A percentile compares a stretch with the other conserved stretches of the same genome.
phyloP scores from a whole-genome alignment of 2,888 invertebrate species.

The Brenthis daphne region DNA sequence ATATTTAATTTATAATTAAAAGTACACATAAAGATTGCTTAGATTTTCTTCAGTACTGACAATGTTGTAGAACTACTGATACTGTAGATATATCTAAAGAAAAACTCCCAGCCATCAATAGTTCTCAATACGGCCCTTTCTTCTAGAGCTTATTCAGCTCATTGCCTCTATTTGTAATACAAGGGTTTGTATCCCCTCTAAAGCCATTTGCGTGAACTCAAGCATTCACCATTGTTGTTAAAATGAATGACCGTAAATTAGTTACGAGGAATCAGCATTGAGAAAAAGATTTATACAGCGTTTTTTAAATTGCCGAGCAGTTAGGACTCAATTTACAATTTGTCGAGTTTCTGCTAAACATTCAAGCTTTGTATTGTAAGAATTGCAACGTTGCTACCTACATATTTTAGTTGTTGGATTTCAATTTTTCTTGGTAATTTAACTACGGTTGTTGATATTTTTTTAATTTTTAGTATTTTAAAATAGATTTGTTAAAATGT shows the following conservation, averaged over 20 bases:
- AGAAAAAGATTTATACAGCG: constrained; percentile 33
- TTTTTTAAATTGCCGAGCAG: constrained; percentile 23
- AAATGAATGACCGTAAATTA: constrained; percentile 53
- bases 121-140: constrained; percentile 36
- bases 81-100: constrained; percentile 11
- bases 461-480: too few relatives aligned
- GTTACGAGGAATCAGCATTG: constrained; percentile 43
- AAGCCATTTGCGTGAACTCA: constrained; percentile 54
- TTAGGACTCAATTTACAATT: constrained; percentile 28
- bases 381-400: neutral
- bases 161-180: constrained; percentile 55
- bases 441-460: too few relatives aligned
- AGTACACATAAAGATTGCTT: too few relatives aligned
- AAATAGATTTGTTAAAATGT: too few relatives aligned
- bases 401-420: neutral
- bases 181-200: constrained; percentile 50
- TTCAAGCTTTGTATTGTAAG: constrained; percentile 10
- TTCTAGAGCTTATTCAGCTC: constrained; percentile 43
- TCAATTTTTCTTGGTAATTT: too few relatives aligned
- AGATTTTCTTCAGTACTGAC: too few relatives aligned
- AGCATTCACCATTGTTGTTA: constrained; percentile 52
- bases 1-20: too few relatives aligned
- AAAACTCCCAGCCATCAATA: constrained; percentile 18
- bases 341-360: constrained; percentile 18
- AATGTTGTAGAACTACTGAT: neutral